phyloP scores from a whole-genome alignment of 1,140 invertebrate species.

The Agrypnia vestita region DNA sequence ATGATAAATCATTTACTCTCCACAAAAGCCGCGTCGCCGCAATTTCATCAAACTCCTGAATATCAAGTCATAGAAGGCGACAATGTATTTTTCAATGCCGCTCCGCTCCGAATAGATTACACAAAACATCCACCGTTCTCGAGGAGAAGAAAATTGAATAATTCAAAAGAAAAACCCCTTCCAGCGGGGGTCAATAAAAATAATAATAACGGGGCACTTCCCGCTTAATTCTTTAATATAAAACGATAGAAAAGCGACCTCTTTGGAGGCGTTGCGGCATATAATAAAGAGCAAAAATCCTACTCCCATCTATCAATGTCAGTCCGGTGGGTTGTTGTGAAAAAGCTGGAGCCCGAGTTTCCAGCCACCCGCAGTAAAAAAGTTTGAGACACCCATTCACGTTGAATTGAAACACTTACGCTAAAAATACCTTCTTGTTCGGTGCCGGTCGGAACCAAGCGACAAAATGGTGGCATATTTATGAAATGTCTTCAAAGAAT shows the following conservation, averaged over 20 bases:
- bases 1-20: conserved; percentile 24
- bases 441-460: too few species aligned
- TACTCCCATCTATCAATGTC: conserved; percentile 50
- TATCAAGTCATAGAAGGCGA: conserved; percentile 39
- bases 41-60: conserved; percentile 26
- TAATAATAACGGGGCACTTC: conserved; percentile 43
- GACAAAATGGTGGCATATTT: too few species aligned
- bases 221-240: conserved; percentile 52
- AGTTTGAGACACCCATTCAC: not conserved
- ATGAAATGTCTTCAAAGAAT: too few species aligned
- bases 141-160: conserved; percentile 48
- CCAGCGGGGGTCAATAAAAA: conserved; percentile 45
- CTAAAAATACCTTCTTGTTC: too few species aligned
- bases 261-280: conserved; percentile 15
- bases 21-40: conserved; percentile 1
- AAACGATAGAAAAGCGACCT: conserved; percentile 44
- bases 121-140: conserved; percentile 22
- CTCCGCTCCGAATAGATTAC: conserved; percentile 34
- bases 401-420: too few species aligned
- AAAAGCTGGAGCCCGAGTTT: not conserved
- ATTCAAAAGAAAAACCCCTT: conserved; percentile 45
- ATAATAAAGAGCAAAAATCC: conserved; percentile 44
- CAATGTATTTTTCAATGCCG: conserved; percentile 39
- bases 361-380: not conserved
- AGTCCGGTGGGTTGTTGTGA: not conserved